Evolutionary conservation across 2,113 vertebrate species (phyloP).

Genomic region (Gasterosteus nipponicus): DNA sequence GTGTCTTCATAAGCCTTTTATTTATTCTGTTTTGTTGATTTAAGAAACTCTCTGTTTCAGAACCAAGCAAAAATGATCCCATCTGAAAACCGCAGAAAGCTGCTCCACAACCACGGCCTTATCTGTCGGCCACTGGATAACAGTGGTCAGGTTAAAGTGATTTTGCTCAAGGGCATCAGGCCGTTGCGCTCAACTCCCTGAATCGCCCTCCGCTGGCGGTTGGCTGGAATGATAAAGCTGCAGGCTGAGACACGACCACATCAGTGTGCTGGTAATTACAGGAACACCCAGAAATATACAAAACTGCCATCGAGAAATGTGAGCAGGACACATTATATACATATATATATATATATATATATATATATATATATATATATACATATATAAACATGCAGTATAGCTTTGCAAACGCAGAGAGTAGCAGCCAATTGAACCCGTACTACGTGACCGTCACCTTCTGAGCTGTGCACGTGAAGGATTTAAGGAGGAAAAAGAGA

Average conservation of each 20-base stretch:
- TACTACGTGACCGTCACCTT: neutral
- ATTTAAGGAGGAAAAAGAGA: neutral
- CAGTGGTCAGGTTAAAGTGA: neutral
- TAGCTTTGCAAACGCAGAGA: neutral
- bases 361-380: neutral
- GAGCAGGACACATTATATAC: neutral
- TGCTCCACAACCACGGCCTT: neutral
- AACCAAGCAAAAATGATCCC: neutral
- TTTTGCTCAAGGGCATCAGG: neutral
- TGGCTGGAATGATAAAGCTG: neutral
- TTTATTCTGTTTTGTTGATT: conserved; percentile 13
- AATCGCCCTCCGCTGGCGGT: neutral
- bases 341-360: no score
- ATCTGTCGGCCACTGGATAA: neutral
- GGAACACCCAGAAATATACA: neutral
- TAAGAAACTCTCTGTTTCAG: neutral
- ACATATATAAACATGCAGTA: no score
- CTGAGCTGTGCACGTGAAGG: neutral
- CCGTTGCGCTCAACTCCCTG: neutral
- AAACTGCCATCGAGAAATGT: neutral
- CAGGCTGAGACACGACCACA: neutral
- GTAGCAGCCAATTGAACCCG: neutral
- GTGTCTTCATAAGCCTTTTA: conserved; percentile 29
- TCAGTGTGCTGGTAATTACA: neutral
- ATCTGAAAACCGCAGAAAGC: neutral